phyloP scores from a whole-genome alignment of 1,140 invertebrate species.

The Plectrocnemia conspersa region DNA sequence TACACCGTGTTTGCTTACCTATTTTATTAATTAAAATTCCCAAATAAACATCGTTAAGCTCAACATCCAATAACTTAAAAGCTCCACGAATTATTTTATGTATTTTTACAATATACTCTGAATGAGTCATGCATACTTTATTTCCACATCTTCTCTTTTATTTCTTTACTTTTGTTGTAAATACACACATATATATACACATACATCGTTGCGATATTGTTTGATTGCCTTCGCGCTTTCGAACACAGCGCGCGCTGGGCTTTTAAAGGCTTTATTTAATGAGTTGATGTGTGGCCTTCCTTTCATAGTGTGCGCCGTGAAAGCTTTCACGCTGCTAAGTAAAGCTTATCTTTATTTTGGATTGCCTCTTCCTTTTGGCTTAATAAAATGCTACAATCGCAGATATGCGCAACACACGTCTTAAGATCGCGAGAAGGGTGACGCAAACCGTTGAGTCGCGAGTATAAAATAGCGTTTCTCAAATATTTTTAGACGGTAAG shows the following conservation, averaged over 20 bases:
- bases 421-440: not conserved
- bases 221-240: conserved; percentile 12
- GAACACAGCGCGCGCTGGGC: not conserved
- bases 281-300: not conserved
- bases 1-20: not conserved
- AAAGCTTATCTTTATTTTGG: conserved; percentile 19
- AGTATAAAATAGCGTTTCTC: no score
- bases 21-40: not conserved
- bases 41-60: not conserved
- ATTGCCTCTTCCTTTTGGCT: conserved; percentile 10
- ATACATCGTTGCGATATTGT: conserved; percentile 13
- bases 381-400: conserved; percentile 19
- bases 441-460: not conserved
- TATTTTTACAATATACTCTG: no score
- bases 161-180: not conserved
- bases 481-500: no score
- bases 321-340: conserved; percentile 13
- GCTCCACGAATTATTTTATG: no score
- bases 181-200: not conserved
- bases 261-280: conserved; percentile 11
- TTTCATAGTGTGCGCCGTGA: not conserved
- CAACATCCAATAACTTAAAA: not conserved
- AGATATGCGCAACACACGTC: conserved; percentile 7
- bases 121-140: no score
- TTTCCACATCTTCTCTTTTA: no score